Evolutionary conservation across 2,797 vertebrate genomes (phyloP), one percentile per base, ranked within the genome.

Genomic region (Cryptoblepharus egeriae): DNA sequence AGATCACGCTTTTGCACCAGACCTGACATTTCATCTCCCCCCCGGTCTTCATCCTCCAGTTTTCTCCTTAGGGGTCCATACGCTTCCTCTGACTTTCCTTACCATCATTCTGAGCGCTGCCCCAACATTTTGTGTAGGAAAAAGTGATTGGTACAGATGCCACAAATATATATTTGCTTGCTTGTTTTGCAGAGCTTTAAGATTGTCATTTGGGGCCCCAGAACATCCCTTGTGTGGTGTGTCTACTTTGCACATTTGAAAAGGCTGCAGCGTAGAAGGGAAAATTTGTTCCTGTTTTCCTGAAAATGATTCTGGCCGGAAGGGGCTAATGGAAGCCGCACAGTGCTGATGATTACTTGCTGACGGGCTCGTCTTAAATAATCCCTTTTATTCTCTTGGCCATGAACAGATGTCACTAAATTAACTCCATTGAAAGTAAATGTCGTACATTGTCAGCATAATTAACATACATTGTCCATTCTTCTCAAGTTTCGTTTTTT

Each of bases 381-480:
- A 73, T 4, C 84, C 79, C 75, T 75, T 57, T 74, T 81, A 0
- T 90, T 89, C 77, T 84, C 77, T 80, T 20, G 2, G 77, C 88
- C 49, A 0, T 42, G 75, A 83, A 79, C 6, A 45, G 85, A 77
- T 77, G 85, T 86, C 79, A 1, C 4, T 87, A 81, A 85, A 89
- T 90, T 64, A 80, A 26, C 85, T 85, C 91, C 16, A 55, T 55
- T 57, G 63, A 88, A 89, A 88, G 92, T 78, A 49, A 67, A 75
- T 64, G 65, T 85, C 84, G 91, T 79, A 82, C 84, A 81, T 88
- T 81, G 91, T 89, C 90, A 79, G 83, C 89, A 76, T 91, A 92
- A 85, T 93, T 91, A 90, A 90, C 11, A 65, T 11, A 77, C 80
- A 91, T 93, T 91, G 91, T 89, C 88, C 78, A 1, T 90, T 92